These are phyloP conservation scores for Eucera pruinosa DNA, from an alignment of 2,888 invertebrate genomes.

Conservation along the genomic window DNA sequence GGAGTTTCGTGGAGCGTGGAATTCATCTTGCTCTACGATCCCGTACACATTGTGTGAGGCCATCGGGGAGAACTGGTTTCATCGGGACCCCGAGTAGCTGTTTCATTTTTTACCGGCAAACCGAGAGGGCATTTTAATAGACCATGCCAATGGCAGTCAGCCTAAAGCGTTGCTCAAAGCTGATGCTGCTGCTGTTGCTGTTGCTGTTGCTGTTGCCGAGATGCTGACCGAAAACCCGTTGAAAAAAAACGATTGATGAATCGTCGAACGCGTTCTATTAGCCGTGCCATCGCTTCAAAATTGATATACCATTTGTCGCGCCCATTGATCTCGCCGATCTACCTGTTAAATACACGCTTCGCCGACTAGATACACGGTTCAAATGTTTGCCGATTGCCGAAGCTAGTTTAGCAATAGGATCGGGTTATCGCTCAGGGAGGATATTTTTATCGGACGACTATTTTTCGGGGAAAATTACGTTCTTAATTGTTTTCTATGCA, in stretches of 20 bases:
- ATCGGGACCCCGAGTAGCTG: slow-evolving; percentile 45
- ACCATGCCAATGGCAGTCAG: slow-evolving; percentile 30
- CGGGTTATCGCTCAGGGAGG: no score
- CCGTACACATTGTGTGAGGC: slow-evolving; percentile 57
- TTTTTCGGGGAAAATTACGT: not conserved
- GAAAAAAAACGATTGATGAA: slow-evolving; percentile 10
- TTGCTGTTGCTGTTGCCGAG: no score
- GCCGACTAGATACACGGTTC: no score
- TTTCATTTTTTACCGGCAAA: slow-evolving; percentile 57
- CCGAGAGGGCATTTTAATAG: slow-evolving; percentile 64
- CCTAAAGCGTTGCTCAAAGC: slow-evolving; percentile 35
- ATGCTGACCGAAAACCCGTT: not conserved
- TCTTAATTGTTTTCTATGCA: no score
- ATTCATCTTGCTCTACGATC: slow-evolving; percentile 64
- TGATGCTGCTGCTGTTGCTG: not conserved
- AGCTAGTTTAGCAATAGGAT: no score
- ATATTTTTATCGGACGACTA: no score
- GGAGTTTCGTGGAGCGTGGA: slow-evolving; percentile 62
- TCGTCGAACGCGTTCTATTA: slow-evolving; percentile 3
- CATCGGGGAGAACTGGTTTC: slow-evolving; percentile 65
- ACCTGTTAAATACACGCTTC: not conserved
- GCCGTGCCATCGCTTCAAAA: not conserved
- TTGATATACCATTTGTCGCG: slow-evolving; percentile 13
- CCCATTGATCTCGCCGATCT: not conserved
- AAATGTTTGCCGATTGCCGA: no score